Evolutionary conservation across 2,888 invertebrate genomes (phyloP), one percentile per base, ranked within the genome.

Genomic region (Netelia virgata): DNA sequence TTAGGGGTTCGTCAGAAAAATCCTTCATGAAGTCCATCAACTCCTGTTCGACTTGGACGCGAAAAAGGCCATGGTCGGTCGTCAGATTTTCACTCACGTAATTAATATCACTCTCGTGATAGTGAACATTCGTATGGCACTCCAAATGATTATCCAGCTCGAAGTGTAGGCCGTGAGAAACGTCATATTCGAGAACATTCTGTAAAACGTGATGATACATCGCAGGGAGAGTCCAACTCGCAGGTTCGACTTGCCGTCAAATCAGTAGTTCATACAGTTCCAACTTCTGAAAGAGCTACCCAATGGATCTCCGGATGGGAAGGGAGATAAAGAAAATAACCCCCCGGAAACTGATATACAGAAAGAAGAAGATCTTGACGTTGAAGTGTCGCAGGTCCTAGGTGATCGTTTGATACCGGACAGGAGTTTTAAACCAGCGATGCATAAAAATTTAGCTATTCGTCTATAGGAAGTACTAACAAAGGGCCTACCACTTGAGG

Each of bases 381-480:
- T 16, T 69, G 81, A 81, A 14, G 50, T 81, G 14, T 50, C 81
- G 16, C 53, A 81, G 14, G 66, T 77, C 16, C 57, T 84, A 1
- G 81, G 84, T 16, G 81, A 73, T 6, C 64, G 63, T 16, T 18
- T 75, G 3, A 41, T 16, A n/a, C 81, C 74, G 59, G 70, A 84
- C 1, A 66, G 84, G 41, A n/a, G 18, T 1, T 43, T 84, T 10
- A 69, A 74, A 66, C 78, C 78, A 14, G 78, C 82, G 18, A 23
- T 82, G 3, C 80, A 84, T 61, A 41, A n/a, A 3, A 41, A 77
- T 50, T n/a, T 78, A 1, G 77, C 75, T 1, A 28, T 50, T 43
- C 20, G 73, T 10, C 63, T 69, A 41, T 47, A 68, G 10, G 80
- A 82, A n/a, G 61, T 82, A 43, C 78, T 82, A 14, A 66, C 74